Evolutionary conservation across 2,797 vertebrate species (phyloP).

Genomic region (Lepilemur septentrionalis): DNA sequence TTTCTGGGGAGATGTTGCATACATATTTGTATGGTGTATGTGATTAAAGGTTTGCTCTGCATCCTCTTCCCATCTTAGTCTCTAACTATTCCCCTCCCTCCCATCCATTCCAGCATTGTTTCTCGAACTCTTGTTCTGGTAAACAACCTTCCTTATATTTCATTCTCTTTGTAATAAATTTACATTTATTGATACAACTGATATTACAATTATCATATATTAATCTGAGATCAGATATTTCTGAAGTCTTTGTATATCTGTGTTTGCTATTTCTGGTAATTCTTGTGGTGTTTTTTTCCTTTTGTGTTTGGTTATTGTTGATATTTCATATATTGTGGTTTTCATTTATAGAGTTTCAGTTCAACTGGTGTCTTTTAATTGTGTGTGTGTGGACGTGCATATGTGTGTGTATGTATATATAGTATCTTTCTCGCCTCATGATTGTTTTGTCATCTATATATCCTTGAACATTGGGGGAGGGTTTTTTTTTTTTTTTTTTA

Average conservation of each 20-base stretch:
- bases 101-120: background rate
- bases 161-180: background rate
- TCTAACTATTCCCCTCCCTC: background rate
- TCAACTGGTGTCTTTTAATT: background rate
- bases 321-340: background rate
- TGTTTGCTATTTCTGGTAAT: background rate
- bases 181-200: background rate
- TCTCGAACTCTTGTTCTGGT: background rate
- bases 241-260: background rate
- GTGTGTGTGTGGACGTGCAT: too few relatives aligned
- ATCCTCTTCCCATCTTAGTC: background rate
- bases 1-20: background rate
- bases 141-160: background rate
- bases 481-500: background rate
- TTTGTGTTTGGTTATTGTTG: background rate
- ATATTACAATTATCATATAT: background rate
- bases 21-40: background rate
- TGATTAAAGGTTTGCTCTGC: background rate
- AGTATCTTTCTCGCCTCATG: background rate
- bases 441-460: background rate
- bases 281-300: background rate
- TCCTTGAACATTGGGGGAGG: background rate
- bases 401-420: too few relatives aligned
- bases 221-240: background rate
- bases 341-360: background rate